phyloP scores from a whole-genome alignment of 2,113 vertebrate genomes.

The Morone chrysops region DNA sequence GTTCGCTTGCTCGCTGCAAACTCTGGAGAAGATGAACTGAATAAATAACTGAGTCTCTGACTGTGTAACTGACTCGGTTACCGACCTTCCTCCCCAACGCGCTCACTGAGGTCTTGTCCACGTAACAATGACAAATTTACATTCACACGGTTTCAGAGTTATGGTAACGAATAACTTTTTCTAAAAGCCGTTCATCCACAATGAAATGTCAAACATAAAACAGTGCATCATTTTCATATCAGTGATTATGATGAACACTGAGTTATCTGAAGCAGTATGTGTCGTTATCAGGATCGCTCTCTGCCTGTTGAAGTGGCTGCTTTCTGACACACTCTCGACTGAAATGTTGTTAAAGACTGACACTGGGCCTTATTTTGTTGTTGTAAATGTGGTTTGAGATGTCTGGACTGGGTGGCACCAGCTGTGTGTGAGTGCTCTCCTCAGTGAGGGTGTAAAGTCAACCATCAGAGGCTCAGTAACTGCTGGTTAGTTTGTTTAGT shows the following conservation, averaged over 20 bases:
- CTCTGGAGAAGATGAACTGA: neutral
- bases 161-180: neutral
- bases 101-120: neutral
- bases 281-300: no score
- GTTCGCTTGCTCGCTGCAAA: slow-evolving; percentile 6
- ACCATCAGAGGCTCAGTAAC: no score
- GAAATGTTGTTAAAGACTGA: neutral
- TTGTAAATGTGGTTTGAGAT: no score
- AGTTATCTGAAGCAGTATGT: neutral
- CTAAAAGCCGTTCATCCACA: neutral
- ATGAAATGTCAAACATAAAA: neutral
- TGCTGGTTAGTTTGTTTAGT: no score
- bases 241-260: no score
- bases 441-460: no score
- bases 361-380: no score
- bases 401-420: no score
- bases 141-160: neutral
- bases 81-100: neutral
- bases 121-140: neutral
- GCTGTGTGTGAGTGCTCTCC: no score
- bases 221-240: neutral
- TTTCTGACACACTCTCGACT: neutral
- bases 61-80: neutral
- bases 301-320: neutral
- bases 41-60: neutral